A percentile compares a stretch with the other conserved stretches of the same genome.
Evolutionary conservation across 92 coral and sea anemone species (phyloP).

Genomic region (Nematostella vectensis): DNA sequence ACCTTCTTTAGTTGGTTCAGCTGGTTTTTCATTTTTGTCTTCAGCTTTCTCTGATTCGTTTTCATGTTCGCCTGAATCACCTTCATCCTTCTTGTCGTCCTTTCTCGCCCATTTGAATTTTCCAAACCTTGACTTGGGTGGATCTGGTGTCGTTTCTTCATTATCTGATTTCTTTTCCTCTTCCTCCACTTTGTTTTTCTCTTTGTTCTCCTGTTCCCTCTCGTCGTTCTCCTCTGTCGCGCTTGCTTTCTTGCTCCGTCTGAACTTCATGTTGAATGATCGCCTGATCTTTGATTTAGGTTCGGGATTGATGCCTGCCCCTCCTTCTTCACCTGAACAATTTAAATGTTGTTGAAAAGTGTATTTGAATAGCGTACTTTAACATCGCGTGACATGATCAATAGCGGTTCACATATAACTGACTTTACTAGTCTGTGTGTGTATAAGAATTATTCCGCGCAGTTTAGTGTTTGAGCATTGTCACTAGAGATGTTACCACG

Average conservation of each 20-base stretch:
- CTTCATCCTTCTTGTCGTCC: conserved; percentile 5
- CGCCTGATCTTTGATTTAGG: conserved; percentile 38
- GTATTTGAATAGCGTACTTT: too few relatives aligned
- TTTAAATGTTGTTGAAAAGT: too few relatives aligned
- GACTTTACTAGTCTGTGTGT: too few relatives aligned
- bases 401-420: too few relatives aligned
- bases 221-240: conserved; percentile 24
- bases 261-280: conserved; percentile 46
- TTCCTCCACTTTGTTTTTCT: conserved; percentile 16
- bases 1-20: conserved; percentile 12
- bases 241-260: conserved; percentile 27
- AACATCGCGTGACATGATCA: too few relatives aligned
- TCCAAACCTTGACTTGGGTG: conserved; percentile 6
- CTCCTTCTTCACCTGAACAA: conserved; percentile 8
- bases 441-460: too few relatives aligned
- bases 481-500: too few relatives aligned
- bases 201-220: conserved; percentile 9
- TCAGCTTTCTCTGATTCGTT: conserved; percentile 3
- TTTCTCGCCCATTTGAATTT: conserved; percentile 4
- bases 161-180: conserved; percentile 4
- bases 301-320: conserved; percentile 1
- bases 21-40: neutral
- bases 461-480: too few relatives aligned
- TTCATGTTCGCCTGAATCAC: conserved; percentile 4
- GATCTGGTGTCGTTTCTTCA: conserved; percentile 7